phyloP scores from a whole-genome alignment of 2,888 invertebrate genomes.

The Galerucella calmariensis region DNA sequence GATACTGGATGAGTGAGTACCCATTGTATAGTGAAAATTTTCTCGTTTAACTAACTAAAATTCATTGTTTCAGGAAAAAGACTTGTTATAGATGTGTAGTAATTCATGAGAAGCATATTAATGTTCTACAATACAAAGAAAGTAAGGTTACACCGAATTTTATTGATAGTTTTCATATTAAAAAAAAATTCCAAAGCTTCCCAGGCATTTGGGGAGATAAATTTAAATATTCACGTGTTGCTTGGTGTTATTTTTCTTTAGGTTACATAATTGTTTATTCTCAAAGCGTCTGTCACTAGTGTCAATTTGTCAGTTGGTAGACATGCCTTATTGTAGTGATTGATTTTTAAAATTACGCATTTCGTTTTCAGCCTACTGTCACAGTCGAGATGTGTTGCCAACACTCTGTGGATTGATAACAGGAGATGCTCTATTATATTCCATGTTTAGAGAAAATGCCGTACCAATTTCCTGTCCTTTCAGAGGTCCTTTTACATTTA shows the following conservation, averaged over 20 bases:
- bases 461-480: conserved; percentile 91
- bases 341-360: not conserved
- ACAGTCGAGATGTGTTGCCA: conserved; percentile 78
- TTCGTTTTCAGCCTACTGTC: conserved; percentile 76
- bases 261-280: no score
- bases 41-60: not conserved
- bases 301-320: no score
- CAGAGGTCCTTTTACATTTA: conserved; percentile 89
- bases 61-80: conserved; percentile 77
- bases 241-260: no score
- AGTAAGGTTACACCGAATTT: conserved; percentile 76
- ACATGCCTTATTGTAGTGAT: no score
- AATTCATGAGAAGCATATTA: conserved; percentile 94
- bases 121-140: conserved; percentile 96
- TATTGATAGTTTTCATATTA: not conserved
- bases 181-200: conserved; percentile 27
- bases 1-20: conserved; percentile 87
- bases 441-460: conserved; percentile 90
- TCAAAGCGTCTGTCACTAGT: no score
- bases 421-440: conserved; percentile 88
- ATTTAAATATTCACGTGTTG: no score
- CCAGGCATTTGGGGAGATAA: no score
- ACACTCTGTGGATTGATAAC: conserved; percentile 88
- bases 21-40: not conserved
- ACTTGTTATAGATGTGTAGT: conserved; percentile 92